phyloP scores from a whole-genome alignment of 2,888 invertebrate genomes.

The Phalera bucephala region DNA sequence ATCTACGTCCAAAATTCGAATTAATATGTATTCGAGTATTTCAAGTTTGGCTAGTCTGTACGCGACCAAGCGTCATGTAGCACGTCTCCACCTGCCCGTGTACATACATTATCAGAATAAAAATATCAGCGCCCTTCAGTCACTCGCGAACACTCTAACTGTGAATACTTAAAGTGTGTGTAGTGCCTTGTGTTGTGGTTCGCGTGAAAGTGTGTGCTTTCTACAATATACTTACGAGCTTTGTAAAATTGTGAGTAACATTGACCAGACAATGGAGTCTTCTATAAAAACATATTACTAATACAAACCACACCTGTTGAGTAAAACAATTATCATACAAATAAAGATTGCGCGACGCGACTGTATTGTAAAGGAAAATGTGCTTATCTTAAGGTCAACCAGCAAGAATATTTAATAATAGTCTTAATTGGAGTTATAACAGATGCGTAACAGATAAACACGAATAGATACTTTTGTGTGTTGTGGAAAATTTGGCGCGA shows the following conservation, averaged over 20 bases:
- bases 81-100: constrained; percentile 17
- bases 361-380: constrained; percentile 32
- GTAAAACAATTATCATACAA: constrained; percentile 38
- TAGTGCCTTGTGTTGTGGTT: constrained; percentile 23
- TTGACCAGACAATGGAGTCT: too few relatives aligned
- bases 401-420: constrained; percentile 3
- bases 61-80: constrained; percentile 13
- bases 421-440: background rate
- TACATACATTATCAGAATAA: constrained; percentile 1
- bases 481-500: too few relatives aligned
- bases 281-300: too few relatives aligned
- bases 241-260: constrained; percentile 1
- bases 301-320: too few relatives aligned
- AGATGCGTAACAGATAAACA: too few relatives aligned
- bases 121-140: constrained; percentile 39
- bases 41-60: constrained; percentile 16
- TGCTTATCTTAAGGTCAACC: constrained; percentile 30
- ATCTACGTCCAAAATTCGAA: constrained; percentile 28
- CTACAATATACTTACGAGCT: constrained; percentile 44
- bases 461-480: too few relatives aligned
- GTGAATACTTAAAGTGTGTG: constrained; percentile 24
- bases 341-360: constrained; percentile 31
- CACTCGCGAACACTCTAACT: constrained; percentile 34
- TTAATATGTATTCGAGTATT: constrained; percentile 14
- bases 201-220: constrained; percentile 62